Base-by-base conservation (phyloP, 2,797 vertebrate genomes). In the Pachyuromys duprasi region DNA sequence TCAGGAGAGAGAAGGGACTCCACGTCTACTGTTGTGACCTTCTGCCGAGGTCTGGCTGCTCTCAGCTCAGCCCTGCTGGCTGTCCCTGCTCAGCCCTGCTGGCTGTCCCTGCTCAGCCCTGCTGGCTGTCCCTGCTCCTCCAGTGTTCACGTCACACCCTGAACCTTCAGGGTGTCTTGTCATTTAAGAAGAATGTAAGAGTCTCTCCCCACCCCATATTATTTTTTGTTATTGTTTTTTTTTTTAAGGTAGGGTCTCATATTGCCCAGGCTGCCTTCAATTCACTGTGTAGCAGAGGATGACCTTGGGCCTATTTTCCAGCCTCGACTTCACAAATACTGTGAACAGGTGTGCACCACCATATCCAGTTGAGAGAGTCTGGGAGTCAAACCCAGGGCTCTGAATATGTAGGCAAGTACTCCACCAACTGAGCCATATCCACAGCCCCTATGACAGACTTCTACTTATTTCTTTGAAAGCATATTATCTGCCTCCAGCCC, bases 381-480 rank as follows among this genome's bases (percentile, higher is more conserved):
- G 60, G 69, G 39, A 24, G 42, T 22, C 36, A 42, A 88, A 88
- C 53, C 53, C 69, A 60, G 86, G 69, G 3, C 17, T 62, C 26
- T 20, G 24, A 60, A 45, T 36, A 36, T 4, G 74, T 60, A 33
- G 86, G 53, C n/a, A 74, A 42, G n/a, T 13, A 57, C 11, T 75
- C 36, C 62, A 33, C 11, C n/a, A 15, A 81, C 22, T 5, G 3
- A 62, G 31, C 70, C 31, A 33, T 15, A 60, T 3, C 86, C 36
- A 53, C 17, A 42, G 14, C 8, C 62, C 4, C 67, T 74, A 33
- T 1, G 13, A 22, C 18, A 88, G 36, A 60, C 36, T 31, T 91
- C 15, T 70, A 82, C 36, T 95, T 90, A 22, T 90, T 81, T 93
- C 72, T 96, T 75, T 65, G 39, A 92, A 93, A 93, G 86, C 12